Evolutionary conservation across 2,797 vertebrate genomes (phyloP).

Genomic region (Myripristis murdjan): DNA sequence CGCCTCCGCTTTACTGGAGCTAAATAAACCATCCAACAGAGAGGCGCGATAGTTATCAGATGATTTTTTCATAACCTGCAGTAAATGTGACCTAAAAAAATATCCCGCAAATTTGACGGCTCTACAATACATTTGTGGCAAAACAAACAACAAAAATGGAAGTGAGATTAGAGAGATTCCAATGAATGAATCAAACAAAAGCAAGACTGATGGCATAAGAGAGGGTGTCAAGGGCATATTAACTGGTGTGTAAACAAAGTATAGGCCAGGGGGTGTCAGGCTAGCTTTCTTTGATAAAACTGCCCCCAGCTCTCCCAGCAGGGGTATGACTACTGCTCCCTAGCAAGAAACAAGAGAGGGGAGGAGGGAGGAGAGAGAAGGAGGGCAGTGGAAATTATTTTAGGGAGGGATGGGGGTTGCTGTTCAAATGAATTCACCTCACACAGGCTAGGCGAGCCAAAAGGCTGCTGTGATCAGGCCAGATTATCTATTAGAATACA

Average conservation of each 20-base stretch:
- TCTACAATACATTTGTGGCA: constrained; percentile 36
- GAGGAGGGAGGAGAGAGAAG: constrained; percentile 11
- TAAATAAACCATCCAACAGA: constrained; percentile 76
- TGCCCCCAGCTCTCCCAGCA: constrained; percentile 21
- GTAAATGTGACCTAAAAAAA: constrained; percentile 61
- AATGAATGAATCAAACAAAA: constrained; percentile 56
- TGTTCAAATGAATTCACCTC: constrained; percentile 61
- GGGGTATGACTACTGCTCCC: constrained; percentile 15
- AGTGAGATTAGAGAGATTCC: constrained; percentile 52
- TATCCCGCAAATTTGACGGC: constrained; percentile 26
- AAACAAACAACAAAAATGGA: constrained; percentile 61
- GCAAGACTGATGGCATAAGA: constrained; percentile 40
- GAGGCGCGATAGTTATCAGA: constrained; percentile 68
- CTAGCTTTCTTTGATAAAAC: constrained; percentile 28
- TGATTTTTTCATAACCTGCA: constrained; percentile 72
- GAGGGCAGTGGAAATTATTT: constrained; percentile 18
- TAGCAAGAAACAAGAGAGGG: not conserved
- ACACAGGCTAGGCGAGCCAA: constrained; percentile 45
- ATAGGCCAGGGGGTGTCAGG: constrained; percentile 38
- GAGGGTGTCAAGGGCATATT: not conserved
- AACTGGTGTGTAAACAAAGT: constrained; percentile 48
- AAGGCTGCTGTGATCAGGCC: constrained; percentile 70
- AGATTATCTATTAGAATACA: constrained; percentile 82
- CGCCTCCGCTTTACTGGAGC: constrained; percentile 64
- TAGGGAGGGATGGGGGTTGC: constrained; percentile 5